Percentiles rank a stretch among this genome's conserved stretches.
These are phyloP conservation scores for Serranus cabrilla DNA, from an alignment of 2,797 vertebrate genomes.

Conservation along the genomic window DNA sequence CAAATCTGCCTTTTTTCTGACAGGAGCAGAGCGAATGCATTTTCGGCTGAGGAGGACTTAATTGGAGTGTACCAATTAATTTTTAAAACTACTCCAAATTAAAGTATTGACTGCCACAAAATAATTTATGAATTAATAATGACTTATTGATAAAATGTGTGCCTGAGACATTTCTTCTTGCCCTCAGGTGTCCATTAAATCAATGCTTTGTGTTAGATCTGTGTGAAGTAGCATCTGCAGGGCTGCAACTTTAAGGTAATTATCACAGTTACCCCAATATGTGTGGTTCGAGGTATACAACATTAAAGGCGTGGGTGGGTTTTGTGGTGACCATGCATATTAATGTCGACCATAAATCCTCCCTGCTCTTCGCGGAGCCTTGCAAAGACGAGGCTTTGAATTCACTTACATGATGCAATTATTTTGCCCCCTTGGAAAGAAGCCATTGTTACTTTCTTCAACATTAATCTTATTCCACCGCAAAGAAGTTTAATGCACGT, in stretches of 20 bases:
- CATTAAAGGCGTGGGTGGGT: conserved; percentile 25
- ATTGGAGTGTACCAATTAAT: conserved; percentile 33
- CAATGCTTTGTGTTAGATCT: conserved; percentile 10
- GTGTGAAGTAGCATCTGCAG: conserved; percentile 7
- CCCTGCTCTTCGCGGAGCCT: conserved; percentile 23
- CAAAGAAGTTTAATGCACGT: conserved; percentile 20
- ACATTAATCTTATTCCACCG: conserved; percentile 39
- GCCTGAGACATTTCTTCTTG: conserved; percentile 10
- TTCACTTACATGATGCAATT: conserved; percentile 62
- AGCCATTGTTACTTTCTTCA: conserved; percentile 46
- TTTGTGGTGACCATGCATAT: conserved; percentile 21
- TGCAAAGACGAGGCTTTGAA: conserved; percentile 38
- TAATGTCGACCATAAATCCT: conserved; percentile 49
- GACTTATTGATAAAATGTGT: conserved; percentile 52
- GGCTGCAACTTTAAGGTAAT: conserved; percentile 10
- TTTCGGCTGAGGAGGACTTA: conserved; percentile 32
- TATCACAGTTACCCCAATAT: neutral
- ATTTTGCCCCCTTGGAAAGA: conserved; percentile 53
- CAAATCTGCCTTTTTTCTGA: conserved; percentile 27
- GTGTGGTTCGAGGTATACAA: conserved; percentile 14
- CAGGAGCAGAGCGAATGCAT: conserved; percentile 24
- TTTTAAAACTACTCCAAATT: conserved; percentile 44
- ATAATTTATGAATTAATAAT: conserved; percentile 61
- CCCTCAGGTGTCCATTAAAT: conserved; percentile 32
- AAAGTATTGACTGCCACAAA: conserved; percentile 40